Evolutionary conservation across 53 echinoderm and acorn worm genomes (phyloP), one percentile per base, ranked within the genome.

Genomic region (Echinarachnius parma): DNA sequence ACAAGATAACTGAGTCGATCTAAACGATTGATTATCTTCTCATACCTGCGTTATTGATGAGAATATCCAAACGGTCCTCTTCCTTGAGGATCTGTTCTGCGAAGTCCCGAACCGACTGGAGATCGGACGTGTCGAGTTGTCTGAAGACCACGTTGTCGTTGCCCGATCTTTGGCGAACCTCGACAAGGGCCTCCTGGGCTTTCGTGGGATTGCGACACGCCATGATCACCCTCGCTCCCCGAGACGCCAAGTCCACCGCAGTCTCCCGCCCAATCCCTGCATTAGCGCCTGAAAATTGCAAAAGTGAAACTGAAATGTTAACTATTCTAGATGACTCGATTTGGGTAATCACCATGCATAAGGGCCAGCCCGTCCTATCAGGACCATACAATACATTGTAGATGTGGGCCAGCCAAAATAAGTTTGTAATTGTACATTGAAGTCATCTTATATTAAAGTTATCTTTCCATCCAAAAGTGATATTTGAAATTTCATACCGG

Each of bases 1-100:
- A n/a, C n/a, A n/a, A n/a, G n/a, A n/a, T n/a, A n/a, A n/a, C n/a
- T n/a, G n/a, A n/a, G n/a, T n/a, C n/a, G n/a, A n/a, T n/a, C n/a
- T n/a, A n/a, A n/a, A n/a, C n/a, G n/a, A n/a, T n/a, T n/a, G n/a
- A n/a, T n/a, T n/a, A n/a, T n/a, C n/a, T n/a, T n/a, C n/a, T 48
- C 33, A 59, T 47, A 82, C 89, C 77, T 33, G 88, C 93, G 63
- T 92, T 92, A 57, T 92, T 92, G 34, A 92, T 85, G 15, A 92
- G 80, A 33, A 89, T 82, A 35, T 92, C 93, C 1, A 92, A 63
- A 55, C 83, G 26, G 0, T 64, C 39, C 44, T 89, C 88, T 53
- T 74, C 80, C 36, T 53, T 39, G 2, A 75, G 24, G 18, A 92
- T 65, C 37, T 69, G 49, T 1, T 80, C 69, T 4, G 86, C 88